Evolutionary conservation across 2,797 vertebrate genomes (phyloP).

Genomic region (Peromyscus attwateri): DNA sequence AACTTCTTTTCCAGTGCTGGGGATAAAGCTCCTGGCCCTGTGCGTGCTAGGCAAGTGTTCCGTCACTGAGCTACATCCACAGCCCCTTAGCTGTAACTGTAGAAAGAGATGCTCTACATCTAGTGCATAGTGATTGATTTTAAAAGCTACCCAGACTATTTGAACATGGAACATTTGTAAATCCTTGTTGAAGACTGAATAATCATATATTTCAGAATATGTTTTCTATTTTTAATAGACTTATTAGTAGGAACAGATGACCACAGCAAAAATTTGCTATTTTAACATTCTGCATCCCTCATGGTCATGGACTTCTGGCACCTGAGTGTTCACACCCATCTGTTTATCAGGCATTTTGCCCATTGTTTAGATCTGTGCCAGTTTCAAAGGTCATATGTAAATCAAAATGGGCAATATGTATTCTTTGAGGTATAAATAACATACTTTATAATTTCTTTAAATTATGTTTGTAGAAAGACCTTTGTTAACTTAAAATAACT

Average conservation of each 20-base stretch:
- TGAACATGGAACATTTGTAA: constrained; percentile 51
- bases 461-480: constrained; percentile 46
- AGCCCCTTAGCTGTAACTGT: not conserved
- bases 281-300: constrained; percentile 46
- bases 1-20: not conserved
- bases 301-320: constrained; percentile 69
- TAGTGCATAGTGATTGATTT: not conserved
- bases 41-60: not conserved
- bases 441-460: constrained; percentile 47
- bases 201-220: constrained; percentile 59
- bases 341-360: constrained; percentile 80
- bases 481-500: constrained; percentile 34
- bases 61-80: not conserved
- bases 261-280: constrained; percentile 29
- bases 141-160: constrained; percentile 26
- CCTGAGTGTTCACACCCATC: constrained; percentile 67
- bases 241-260: constrained; percentile 54
- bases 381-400: constrained; percentile 58
- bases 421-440: constrained; percentile 36
- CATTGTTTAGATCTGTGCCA: constrained; percentile 37
- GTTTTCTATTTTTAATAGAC: constrained; percentile 52
- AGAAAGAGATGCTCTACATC: not conserved
- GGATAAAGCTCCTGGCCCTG: not conserved
- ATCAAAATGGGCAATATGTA: constrained; percentile 42
- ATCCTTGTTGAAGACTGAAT: constrained; percentile 37